Evolutionary conservation across 2,888 invertebrate genomes (phyloP).

Genomic region (Parthenolecanium corni): DNA sequence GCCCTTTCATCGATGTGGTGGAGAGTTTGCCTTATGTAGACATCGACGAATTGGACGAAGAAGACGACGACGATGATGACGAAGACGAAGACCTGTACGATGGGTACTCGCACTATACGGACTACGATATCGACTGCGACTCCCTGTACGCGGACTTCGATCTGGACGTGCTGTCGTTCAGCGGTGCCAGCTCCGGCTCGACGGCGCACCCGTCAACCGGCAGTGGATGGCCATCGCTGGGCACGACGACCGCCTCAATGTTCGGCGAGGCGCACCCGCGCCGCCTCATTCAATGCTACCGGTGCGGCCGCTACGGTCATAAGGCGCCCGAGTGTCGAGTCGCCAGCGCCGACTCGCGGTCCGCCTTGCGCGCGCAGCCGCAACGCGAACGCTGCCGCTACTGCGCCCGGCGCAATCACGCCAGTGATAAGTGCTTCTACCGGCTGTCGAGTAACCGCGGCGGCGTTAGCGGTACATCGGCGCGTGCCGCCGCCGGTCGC

Average conservation of each 20-base stretch:
- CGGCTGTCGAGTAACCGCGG: too few species aligned
- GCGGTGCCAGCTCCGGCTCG: slow-evolving; percentile 5
- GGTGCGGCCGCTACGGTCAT: slow-evolving; percentile 5
- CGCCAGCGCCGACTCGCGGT: neutral
- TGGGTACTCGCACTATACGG: neutral
- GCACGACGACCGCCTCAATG: neutral
- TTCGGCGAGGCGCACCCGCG: neutral
- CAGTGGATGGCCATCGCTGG: too few species aligned
- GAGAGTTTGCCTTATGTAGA: neutral
- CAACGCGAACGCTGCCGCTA: neutral
- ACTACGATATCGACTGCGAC: neutral
- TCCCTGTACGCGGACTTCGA: neutral
- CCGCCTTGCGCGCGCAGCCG: too few species aligned
- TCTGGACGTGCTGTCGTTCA: slow-evolving; percentile 2
- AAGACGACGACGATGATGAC: neutral
- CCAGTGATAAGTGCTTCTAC: too few species aligned
- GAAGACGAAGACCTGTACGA: neutral
- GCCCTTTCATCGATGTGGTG: neutral
- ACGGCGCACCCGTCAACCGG: too few species aligned
- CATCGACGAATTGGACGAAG: neutral
- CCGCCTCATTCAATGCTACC: neutral
- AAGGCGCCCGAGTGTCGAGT: neutral
- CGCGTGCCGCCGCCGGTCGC: too few species aligned
- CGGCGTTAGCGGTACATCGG: too few species aligned
- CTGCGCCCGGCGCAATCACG: too few species aligned